A percentile compares a stretch with the other conserved stretches of the same genome.
Evolutionary conservation across 2,113 vertebrate genomes (phyloP).

Genomic region (Indicator indicator): DNA sequence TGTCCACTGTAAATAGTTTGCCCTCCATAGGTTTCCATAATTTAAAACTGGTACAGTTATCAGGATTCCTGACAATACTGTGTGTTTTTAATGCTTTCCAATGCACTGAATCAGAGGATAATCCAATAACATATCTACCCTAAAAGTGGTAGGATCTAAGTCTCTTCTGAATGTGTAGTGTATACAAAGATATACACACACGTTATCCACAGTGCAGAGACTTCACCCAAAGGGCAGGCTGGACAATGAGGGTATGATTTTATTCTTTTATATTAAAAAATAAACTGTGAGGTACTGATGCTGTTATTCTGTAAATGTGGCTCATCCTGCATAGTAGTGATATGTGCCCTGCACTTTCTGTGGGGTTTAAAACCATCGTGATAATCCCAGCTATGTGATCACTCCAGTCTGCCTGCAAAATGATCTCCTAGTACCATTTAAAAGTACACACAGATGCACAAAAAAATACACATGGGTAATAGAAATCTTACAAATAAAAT

Average conservation of each 20-base stretch:
- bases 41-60: neutral
- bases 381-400: neutral
- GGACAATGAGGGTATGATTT: neutral
- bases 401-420: neutral
- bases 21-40: neutral
- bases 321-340: neutral
- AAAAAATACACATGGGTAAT: neutral
- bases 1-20: neutral
- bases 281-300: neutral
- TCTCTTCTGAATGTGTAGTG: neutral
- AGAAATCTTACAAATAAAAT: neutral
- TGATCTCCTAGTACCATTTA: neutral
- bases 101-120: neutral
- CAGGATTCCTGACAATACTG: neutral
- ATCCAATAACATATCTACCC: neutral
- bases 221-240: neutral
- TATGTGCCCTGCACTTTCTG: neutral
- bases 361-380: neutral
- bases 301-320: neutral
- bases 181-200: neutral
- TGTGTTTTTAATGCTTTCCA: neutral
- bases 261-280: neutral
- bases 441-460: neutral
- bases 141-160: neutral
- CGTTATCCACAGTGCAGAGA: neutral